A percentile compares a stretch with the other conserved stretches of the same genome.
Conservation (phyloP, 2,113 vertebrate genomes). For the Aramus guarauna region DNA sequence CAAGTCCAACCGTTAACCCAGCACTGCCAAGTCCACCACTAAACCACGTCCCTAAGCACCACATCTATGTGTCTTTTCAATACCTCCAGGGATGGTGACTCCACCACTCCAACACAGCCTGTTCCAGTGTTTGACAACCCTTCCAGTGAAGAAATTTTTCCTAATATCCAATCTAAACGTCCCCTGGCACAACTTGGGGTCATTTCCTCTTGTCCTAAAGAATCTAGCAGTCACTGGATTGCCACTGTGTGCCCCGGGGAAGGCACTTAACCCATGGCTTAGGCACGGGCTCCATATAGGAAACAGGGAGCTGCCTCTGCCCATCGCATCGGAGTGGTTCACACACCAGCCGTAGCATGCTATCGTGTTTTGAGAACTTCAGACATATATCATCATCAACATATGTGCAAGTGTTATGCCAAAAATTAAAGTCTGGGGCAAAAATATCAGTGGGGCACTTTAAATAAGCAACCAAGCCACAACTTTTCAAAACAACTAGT, state of each 20-base stretch:
- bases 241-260: not conserved
- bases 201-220: not conserved
- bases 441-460: not conserved
- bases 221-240: not conserved
- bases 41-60: too few species aligned
- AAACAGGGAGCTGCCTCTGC: not conserved
- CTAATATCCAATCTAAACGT: too few species aligned
- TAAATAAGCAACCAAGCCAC: not conserved
- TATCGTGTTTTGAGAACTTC: not conserved
- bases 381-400: not conserved
- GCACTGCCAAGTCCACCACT: too few species aligned
- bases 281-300: not conserved
- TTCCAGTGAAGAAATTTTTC: too few species aligned
- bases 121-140: too few species aligned
- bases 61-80: too few species aligned
- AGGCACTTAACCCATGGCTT: not conserved
- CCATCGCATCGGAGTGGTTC: not conserved
- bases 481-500: not conserved
- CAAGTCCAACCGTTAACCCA: too few species aligned
- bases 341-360: not conserved
- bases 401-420: not conserved
- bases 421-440: slow-evolving; percentile 2
- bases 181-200: too few species aligned
- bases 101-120: too few species aligned
- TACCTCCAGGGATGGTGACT: too few species aligned